Evolutionary conservation across 1,140 invertebrate genomes (phyloP).

Genomic region (Rhyacophila brunnea): DNA sequence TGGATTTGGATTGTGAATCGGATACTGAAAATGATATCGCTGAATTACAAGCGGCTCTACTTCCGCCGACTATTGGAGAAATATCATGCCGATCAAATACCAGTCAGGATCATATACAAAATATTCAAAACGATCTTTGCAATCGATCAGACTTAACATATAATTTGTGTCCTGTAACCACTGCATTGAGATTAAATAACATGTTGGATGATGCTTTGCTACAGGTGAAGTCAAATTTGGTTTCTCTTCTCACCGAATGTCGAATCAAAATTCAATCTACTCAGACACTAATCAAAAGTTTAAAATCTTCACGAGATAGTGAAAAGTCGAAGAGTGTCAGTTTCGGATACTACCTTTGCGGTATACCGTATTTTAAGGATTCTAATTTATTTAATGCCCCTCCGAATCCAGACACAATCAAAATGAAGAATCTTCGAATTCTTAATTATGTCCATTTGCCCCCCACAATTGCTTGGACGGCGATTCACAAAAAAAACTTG

Average conservation of each 20-base stretch:
- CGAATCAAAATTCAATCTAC: not conserved
- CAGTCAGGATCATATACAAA: too few species aligned
- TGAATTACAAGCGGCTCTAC: not conserved
- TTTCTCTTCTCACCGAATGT: slow-evolving; percentile 5
- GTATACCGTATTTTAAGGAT: slow-evolving; percentile 42
- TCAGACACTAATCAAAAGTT: not conserved
- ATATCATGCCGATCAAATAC: not conserved
- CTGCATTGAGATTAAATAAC: slow-evolving; percentile 7
- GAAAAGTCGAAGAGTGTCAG: not conserved
- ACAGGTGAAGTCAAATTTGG: slow-evolving; percentile 8
- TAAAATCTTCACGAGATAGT: not conserved
- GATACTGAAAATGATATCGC: slow-evolving; percentile 2
- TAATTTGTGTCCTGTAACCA: not conserved
- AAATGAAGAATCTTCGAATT: slow-evolving; percentile 14
- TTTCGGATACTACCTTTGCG: slow-evolving; percentile 25
- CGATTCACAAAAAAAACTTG: slow-evolving; percentile 5
- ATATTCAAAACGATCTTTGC: not conserved
- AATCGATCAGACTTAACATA: too few species aligned
- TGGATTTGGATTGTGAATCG: not conserved
- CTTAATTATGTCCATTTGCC: slow-evolving; percentile 5
- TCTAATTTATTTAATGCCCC: slow-evolving; percentile 35
- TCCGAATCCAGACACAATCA: slow-evolving; percentile 36
- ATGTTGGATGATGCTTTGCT: not conserved
- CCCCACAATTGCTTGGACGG: not conserved
- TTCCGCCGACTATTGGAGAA: not conserved